Conservation (phyloP, 2,888 invertebrate genomes). For the Euzophera pinguis region DNA sequence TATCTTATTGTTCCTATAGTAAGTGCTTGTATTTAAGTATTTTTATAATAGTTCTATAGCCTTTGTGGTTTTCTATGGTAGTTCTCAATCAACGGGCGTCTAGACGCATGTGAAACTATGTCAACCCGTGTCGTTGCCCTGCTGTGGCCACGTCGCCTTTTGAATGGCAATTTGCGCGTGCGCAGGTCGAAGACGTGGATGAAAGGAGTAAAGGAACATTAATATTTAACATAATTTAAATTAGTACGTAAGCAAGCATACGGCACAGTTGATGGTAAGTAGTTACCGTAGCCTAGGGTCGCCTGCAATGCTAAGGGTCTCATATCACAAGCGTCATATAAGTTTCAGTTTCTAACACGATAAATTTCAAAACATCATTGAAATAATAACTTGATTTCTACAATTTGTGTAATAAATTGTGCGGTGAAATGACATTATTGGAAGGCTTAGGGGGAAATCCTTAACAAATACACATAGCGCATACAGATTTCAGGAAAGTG, state of each 20-base stretch:
- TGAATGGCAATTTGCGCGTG: slow-evolving; percentile 37
- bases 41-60: too few relatives aligned
- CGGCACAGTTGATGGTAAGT: too few relatives aligned
- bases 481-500: not conserved
- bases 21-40: too few relatives aligned
- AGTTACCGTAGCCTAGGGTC: too few relatives aligned
- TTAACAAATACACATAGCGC: not conserved
- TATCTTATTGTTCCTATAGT: too few relatives aligned
- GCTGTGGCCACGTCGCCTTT: slow-evolving; percentile 27
- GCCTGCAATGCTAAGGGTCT: too few relatives aligned
- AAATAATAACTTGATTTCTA: too few relatives aligned
- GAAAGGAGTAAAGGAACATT: not conserved
- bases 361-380: not conserved
- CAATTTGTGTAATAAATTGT: not conserved
- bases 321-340: too few relatives aligned
- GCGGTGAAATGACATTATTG: slow-evolving; percentile 2
- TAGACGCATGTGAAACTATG: slow-evolving; percentile 49
- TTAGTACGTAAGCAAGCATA: too few relatives aligned
- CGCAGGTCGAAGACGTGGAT: not conserved
- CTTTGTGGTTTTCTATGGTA: not conserved
- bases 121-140: slow-evolving; percentile 51
- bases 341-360: too few relatives aligned
- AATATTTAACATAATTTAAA: not conserved
- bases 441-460: not conserved
- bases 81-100: slow-evolving; percentile 24